phyloP scores from a whole-genome alignment of 2,888 invertebrate genomes.

The Altica lythri region DNA sequence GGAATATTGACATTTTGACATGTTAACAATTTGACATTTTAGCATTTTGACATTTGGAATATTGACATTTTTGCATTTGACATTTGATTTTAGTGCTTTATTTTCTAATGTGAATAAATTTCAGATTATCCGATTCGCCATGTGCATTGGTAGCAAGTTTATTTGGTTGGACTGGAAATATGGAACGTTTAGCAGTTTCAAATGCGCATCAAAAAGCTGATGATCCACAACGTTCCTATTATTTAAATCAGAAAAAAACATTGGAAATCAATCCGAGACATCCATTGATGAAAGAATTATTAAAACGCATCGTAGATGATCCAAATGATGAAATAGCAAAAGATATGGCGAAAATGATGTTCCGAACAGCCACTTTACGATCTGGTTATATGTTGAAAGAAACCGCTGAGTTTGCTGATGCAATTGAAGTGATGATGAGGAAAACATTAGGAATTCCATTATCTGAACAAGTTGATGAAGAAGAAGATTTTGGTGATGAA shows the following conservation, averaged over 20 bases:
- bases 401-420: constrained; percentile 84
- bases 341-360: constrained; percentile 87
- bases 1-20: too few relatives aligned
- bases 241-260: constrained; percentile 93
- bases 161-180: constrained; percentile 99
- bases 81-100: too few relatives aligned
- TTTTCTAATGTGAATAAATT: too few relatives aligned
- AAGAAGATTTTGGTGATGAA: constrained; percentile 57
- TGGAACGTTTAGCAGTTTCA: constrained; percentile 93
- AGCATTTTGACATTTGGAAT: too few relatives aligned
- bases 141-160: constrained; percentile 95
- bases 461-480: constrained; percentile 67
- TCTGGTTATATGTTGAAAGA: constrained; percentile 93
- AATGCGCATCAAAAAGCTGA: constrained; percentile 97
- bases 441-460: constrained; percentile 76
- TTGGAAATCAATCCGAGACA: constrained; percentile 97
- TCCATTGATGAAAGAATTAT: constrained; percentile 90
- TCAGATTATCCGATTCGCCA: constrained; percentile 79
- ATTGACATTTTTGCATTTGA: too few relatives aligned
- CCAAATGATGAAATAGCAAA: constrained; percentile 77
- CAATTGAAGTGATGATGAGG: constrained; percentile 89
- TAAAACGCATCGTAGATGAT: constrained; percentile 79
- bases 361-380: constrained; percentile 86
- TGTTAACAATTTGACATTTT: too few relatives aligned
- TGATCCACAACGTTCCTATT: constrained; percentile 87